phyloP scores from a whole-genome alignment of 2,113 vertebrate genomes.

The Psittacula cyanocephala region DNA sequence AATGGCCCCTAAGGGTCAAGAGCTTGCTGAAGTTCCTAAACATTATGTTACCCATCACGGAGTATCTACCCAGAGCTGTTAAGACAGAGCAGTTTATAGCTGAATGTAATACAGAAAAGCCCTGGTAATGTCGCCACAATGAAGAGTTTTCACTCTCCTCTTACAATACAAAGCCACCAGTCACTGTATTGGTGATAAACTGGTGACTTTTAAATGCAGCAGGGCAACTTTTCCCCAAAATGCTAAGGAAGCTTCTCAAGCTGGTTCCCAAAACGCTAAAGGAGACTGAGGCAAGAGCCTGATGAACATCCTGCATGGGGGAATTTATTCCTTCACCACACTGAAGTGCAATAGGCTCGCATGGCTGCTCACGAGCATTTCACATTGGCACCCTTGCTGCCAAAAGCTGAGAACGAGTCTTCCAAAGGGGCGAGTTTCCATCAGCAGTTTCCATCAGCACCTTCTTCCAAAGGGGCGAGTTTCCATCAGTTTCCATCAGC shows the following conservation, averaged over 20 bases:
- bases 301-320: not conserved
- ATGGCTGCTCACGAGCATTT: not conserved
- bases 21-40: not conserved
- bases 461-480: not conserved
- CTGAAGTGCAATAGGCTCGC: accelerated
- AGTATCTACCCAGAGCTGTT: not conserved
- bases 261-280: not conserved
- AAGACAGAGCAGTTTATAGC: not conserved
- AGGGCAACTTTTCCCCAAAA: not conserved
- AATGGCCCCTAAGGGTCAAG: not conserved
- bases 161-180: not conserved
- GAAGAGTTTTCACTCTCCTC: not conserved
- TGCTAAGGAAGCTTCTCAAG: not conserved
- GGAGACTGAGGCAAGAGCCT: not conserved
- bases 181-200: accelerated
- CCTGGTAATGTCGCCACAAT: not conserved
- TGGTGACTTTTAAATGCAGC: not conserved
- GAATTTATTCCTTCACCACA: not conserved
- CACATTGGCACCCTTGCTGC: not conserved
- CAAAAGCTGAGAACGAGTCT: not conserved
- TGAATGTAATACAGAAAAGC: not conserved
- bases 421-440: not conserved
- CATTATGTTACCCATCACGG: not conserved
- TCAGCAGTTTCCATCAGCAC: not conserved
- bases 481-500: not conserved